Conservation (phyloP, 2,888 invertebrate genomes). For the Diadromus collaris region DNA sequence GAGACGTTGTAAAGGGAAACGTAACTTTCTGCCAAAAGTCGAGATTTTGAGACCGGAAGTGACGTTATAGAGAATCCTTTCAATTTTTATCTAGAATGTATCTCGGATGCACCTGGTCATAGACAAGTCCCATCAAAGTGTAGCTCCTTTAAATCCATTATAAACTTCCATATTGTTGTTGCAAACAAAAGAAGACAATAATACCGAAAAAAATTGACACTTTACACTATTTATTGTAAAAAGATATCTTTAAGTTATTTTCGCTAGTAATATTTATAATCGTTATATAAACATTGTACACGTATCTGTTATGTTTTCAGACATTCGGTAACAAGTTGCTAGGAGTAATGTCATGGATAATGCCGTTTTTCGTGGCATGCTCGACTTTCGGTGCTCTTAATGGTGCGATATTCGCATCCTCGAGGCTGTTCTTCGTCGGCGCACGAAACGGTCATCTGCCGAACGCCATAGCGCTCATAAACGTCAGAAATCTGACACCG, state of each 20-base stretch:
- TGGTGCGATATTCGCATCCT: constrained; percentile 97
- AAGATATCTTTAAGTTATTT: background rate
- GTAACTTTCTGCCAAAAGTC: too few species aligned
- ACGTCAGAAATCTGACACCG: constrained; percentile 90
- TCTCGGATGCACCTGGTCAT: too few species aligned
- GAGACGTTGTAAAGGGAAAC: too few species aligned
- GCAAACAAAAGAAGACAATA: background rate
- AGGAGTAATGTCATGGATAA: constrained; percentile 93
- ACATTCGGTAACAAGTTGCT: constrained; percentile 95
- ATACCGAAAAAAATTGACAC: background rate
- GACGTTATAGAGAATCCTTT: too few species aligned
- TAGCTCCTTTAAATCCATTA: background rate
- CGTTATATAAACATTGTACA: background rate
- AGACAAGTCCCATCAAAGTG: background rate
- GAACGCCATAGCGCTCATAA: constrained; percentile 92
- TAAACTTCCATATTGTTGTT: background rate
- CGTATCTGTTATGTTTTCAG: constrained; percentile 75
- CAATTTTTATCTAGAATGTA: too few species aligned
- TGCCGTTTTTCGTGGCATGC: constrained; percentile 97
- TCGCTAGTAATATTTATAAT: too few species aligned
- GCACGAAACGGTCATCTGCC: constrained; percentile 94
- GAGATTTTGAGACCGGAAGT: too few species aligned
- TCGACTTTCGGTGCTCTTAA: constrained; percentile 98
- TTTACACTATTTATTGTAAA: background rate
- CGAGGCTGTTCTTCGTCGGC: constrained; percentile 94